Conservation (phyloP, 2,797 vertebrate genomes). For the Parambassis ranga region DNA sequence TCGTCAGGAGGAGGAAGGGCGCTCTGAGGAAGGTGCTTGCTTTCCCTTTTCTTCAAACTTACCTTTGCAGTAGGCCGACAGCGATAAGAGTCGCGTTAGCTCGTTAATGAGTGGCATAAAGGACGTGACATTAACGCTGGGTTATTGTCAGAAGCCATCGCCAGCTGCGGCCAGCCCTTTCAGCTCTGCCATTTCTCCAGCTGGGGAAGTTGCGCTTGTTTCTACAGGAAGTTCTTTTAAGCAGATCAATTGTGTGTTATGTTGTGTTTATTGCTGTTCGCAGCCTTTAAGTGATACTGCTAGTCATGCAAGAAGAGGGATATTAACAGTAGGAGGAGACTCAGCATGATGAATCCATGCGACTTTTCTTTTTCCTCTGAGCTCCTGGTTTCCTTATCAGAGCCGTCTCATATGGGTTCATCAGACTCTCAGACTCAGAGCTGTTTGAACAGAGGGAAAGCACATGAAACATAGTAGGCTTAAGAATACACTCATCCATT, state of each 20-base stretch:
- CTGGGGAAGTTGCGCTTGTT: constrained; percentile 32
- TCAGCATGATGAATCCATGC: background rate
- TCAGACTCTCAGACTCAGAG: background rate
- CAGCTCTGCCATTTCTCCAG: constrained; percentile 68
- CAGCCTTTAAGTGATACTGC: constrained; percentile 25
- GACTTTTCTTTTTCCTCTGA: background rate
- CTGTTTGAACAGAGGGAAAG: constrained; percentile 2
- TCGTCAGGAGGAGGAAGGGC: background rate
- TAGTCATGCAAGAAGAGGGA: constrained; percentile 12
- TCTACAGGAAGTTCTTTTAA: constrained; percentile 53
- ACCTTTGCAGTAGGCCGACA: constrained; percentile 23
- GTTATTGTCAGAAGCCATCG: constrained; percentile 71
- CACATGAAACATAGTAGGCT: background rate
- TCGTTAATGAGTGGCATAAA: constrained; percentile 71
- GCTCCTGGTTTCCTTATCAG: background rate
- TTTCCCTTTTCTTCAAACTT: background rate
- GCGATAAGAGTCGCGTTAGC: constrained; percentile 69
- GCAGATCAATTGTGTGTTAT: constrained; percentile 46
- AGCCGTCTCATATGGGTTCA: constrained; percentile 8
- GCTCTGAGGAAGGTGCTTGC: background rate
- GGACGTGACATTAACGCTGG: constrained; percentile 72
- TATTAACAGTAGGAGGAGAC: constrained; percentile 18
- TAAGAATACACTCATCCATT: background rate
- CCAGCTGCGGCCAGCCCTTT: constrained; percentile 68
- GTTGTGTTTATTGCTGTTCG: constrained; percentile 26